These are phyloP conservation scores for Trematomus bernacchii DNA, from an alignment of 2,797 vertebrate species.

Conservation along the genomic window DNA sequence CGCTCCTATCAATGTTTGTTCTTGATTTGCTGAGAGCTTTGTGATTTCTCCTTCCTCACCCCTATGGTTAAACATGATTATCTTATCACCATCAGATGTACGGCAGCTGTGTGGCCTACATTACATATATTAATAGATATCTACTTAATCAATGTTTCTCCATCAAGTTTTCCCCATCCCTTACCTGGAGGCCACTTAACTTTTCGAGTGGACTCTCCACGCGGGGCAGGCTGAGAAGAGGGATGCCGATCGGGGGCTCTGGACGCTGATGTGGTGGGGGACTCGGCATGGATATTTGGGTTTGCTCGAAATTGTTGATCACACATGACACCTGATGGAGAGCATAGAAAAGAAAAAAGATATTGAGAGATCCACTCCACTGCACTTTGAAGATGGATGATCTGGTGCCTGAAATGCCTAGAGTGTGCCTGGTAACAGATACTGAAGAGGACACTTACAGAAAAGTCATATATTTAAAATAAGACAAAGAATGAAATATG, in stretches of 20 bases:
- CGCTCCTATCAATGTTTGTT: too few species aligned
- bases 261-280: conserved; percentile 74
- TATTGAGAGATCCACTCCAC: conserved; percentile 2
- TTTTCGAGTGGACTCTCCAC: conserved; percentile 94
- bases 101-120: too few species aligned
- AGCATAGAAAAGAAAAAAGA: conserved; percentile 21
- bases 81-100: too few species aligned
- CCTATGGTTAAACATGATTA: too few species aligned
- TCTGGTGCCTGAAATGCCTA: conserved; percentile 2
- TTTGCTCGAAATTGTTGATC: conserved; percentile 92
- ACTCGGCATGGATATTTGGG: conserved; percentile 54
- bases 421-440: conserved; percentile 14
- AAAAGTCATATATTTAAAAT: conserved; percentile 11
- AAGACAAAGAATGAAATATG: conserved; percentile 12
- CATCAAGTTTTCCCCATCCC: conserved; percentile 70
- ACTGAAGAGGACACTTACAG: conserved; percentile 20
- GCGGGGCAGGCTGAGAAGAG: conserved; percentile 85
- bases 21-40: too few species aligned
- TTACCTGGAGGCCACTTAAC: conserved; percentile 95
- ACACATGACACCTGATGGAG: conserved; percentile 90
- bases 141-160: conserved; percentile 17
- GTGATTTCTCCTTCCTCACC: too few species aligned
- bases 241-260: conserved; percentile 81
- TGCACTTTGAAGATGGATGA: conserved; percentile 12
- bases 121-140: not conserved